These are phyloP conservation scores for Pteropus rufus DNA, from an alignment of 2,797 vertebrate genomes.

Conservation along the genomic window DNA sequence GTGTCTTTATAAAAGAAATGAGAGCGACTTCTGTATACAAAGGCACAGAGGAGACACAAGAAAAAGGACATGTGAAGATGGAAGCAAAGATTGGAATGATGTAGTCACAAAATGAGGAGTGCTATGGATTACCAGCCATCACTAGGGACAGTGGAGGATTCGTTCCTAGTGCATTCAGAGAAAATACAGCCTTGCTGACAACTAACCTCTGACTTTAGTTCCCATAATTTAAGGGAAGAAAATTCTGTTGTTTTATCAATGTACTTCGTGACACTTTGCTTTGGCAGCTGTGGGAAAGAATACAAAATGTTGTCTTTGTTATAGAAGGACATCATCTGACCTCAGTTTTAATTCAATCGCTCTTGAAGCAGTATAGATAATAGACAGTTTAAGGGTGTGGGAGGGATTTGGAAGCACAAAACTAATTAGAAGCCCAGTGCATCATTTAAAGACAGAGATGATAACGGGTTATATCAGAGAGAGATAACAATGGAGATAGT, in stretches of 20 bases:
- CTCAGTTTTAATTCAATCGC: not conserved
- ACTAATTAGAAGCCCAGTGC: not conserved
- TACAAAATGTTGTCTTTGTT: not conserved
- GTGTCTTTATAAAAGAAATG: not conserved
- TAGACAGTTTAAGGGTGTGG: not conserved
- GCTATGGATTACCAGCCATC: too few relatives aligned
- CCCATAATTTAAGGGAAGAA: not conserved
- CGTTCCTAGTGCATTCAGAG: not conserved
- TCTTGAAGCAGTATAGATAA: not conserved
- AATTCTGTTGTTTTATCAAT: not conserved
- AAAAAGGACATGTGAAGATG: not conserved
- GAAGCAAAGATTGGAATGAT: not conserved
- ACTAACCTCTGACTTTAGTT: not conserved
- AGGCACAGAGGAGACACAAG: not conserved
- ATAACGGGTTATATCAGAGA: not conserved
- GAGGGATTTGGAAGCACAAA: not conserved
- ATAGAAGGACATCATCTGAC: not conserved
- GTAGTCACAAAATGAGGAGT: not conserved
- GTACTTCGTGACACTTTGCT: not conserved
- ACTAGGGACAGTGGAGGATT: not conserved
- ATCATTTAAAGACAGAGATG: not conserved
- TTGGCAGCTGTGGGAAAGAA: not conserved
- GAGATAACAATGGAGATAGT: not conserved
- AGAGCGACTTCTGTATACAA: not conserved
- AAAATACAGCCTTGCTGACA: not conserved